A percentile compares a stretch with the other conserved stretches of the same genome.
These are phyloP conservation scores for Panopea generosa DNA, from an alignment of 2,888 invertebrate genomes.

Conservation along the genomic window DNA sequence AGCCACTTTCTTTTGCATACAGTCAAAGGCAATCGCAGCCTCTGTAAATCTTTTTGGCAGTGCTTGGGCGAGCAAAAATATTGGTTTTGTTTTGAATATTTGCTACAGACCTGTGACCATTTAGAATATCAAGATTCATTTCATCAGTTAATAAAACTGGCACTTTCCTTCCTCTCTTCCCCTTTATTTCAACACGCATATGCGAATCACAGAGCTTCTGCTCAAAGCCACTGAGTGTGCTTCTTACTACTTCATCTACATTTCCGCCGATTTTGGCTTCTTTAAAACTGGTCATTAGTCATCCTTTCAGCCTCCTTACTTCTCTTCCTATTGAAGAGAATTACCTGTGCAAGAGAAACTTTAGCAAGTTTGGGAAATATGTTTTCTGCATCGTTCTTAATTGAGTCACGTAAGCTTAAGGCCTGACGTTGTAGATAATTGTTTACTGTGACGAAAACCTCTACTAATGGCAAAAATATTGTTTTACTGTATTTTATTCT, in stretches of 20 bases:
- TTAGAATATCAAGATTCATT: no score
- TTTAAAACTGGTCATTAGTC: constrained; percentile 26
- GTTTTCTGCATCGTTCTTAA: constrained; percentile 11
- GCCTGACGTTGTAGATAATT: constrained; percentile 9
- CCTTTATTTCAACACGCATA: constrained; percentile 39
- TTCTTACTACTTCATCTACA: constrained; percentile 18
- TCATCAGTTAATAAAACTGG: constrained; percentile 33
- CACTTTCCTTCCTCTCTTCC: constrained; percentile 44
- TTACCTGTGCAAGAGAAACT: constrained; percentile 36
- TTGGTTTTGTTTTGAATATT: no score
- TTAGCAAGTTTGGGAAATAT: constrained; percentile 26
- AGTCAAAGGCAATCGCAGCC: constrained; percentile 43
- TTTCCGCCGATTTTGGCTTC: constrained; percentile 16
- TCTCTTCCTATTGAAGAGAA: constrained; percentile 87
- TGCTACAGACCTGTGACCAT: no score
- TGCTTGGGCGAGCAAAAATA: constrained; percentile 34
- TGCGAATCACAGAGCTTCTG: constrained; percentile 26
- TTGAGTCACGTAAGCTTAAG: not conserved
- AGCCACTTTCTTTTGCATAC: constrained; percentile 12
- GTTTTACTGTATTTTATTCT: constrained; percentile 43
- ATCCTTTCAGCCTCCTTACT: constrained; percentile 84
- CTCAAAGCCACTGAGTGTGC: constrained; percentile 40
- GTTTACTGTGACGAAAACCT: constrained; percentile 40
- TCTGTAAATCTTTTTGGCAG: constrained; percentile 26
- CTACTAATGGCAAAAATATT: constrained; percentile 37